Base-by-base conservation (phyloP, 1,140 invertebrate genomes). In the Achatina immaculata region DNA sequence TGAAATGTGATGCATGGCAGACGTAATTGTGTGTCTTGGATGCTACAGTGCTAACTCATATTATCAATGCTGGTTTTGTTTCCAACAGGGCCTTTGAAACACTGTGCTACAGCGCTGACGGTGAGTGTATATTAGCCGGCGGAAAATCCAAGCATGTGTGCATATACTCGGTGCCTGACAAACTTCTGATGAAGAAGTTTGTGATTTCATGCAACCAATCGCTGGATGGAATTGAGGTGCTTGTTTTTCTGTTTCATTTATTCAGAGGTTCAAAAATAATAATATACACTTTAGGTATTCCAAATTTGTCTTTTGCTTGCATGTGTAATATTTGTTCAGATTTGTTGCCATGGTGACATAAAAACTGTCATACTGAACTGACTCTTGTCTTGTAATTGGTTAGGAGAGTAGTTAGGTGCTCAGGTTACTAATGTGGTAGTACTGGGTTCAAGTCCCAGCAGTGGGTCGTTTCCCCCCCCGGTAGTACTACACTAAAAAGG, bases 121-220 rank as follows among this genome's bases (percentile, higher is more conserved):
- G 98, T 0, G 93, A 93, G 76, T 96, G 94, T 86, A 92, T 99
- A 31, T 90, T 99, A 65, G 97, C 96, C 66, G 98, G 94, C 19
- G 98, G 98, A 2, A 94, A 95, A 82, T 98, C 96, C 0, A 97
- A 98, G 90, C 95, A 96, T 91, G 94, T 99, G 71, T 99, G 98
- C 87, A 95, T 99, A 82, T 99, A 99, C 90, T 95, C 96, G 89
- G 89, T 93, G 24, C 74, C 92, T 38, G 95, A 91, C 55, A 86
- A 91, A 74, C 83, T 92, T 38, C 84, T 92, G 58, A 85, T 92
- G 55, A 98, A 97, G 89, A 98, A 97, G 90, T 98, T 98, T 91
- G 95, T 95, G 90, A 95, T 99, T 51, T 99, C 98, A 0, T 95
- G 96, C 89, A 99, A 99, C 90, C 92, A 95, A 82, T 99, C 97